A percentile compares a stretch with the other conserved stretches of the same genome.
phyloP scores from a whole-genome alignment of 53 echinoderm and acorn worm genomes.

The Actinopyga echinites region DNA sequence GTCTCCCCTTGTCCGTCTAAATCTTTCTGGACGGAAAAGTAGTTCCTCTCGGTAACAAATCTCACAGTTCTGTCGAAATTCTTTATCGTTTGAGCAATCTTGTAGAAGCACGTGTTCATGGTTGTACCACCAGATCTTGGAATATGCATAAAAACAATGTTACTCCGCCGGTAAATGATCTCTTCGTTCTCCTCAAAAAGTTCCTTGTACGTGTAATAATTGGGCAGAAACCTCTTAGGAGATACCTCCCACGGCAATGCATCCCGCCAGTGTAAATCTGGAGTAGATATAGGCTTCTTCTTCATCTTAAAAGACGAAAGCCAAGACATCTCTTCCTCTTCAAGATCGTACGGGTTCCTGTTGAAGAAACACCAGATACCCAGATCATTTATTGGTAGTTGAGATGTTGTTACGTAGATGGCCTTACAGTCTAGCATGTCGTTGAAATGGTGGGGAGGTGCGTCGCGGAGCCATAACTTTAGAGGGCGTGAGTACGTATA shows the following conservation, averaged over 20 bases:
- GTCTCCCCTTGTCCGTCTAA: background rate
- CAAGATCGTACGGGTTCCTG: conserved; percentile 14
- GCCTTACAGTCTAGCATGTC: too few relatives aligned
- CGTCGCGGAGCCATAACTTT: too few relatives aligned
- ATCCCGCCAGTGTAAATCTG: conserved; percentile 21
- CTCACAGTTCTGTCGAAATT: background rate
- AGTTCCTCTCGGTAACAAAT: background rate
- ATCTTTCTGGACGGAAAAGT: background rate
- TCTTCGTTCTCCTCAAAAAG: background rate
- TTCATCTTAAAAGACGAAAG: background rate
- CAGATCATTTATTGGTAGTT: background rate
- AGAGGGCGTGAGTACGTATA: too few relatives aligned
- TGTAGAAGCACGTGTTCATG: conserved; percentile 28
- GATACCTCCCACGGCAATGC: conserved; percentile 27
- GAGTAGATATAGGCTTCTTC: background rate
- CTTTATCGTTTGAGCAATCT: background rate
- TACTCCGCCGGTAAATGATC: conserved; percentile 16
- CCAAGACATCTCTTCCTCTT: background rate
- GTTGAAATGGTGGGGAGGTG: too few relatives aligned
- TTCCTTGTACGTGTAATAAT: conserved; percentile 17
- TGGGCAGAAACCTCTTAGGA: conserved; percentile 26
- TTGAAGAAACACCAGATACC: conserved; percentile 31
- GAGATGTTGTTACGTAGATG: too few relatives aligned
- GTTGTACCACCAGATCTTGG: conserved; percentile 36
- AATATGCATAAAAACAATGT: conserved; percentile 23